These are phyloP conservation scores for Chrysolina americana DNA, from an alignment of 2,888 invertebrate genomes.

Conservation along the genomic window DNA sequence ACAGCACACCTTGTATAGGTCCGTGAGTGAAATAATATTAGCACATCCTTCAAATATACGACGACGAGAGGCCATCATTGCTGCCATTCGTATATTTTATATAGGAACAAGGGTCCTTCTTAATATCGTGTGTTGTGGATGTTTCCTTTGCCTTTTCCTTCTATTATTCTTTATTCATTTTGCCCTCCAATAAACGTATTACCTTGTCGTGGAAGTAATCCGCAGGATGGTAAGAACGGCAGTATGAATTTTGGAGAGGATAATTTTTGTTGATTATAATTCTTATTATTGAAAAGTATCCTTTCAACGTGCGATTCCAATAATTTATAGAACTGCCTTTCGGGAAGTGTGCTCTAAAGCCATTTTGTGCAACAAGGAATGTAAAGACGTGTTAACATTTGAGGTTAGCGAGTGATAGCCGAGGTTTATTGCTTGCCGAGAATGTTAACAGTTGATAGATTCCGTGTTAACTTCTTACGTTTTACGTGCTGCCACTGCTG, in stretches of 20 bases:
- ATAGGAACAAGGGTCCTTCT: slow-evolving; percentile 46
- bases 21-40: slow-evolving; percentile 66
- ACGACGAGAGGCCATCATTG: slow-evolving; percentile 17
- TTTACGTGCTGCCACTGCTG: too few species aligned
- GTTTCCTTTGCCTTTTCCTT: slow-evolving; percentile 44
- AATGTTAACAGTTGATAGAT: too few species aligned
- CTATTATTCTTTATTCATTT: slow-evolving; percentile 62
- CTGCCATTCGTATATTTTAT: slow-evolving; percentile 36
- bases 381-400: too few species aligned
- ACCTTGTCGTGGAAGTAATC: slow-evolving; percentile 57
- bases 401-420: too few species aligned
- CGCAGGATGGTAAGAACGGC: slow-evolving; percentile 14
- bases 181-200: slow-evolving; percentile 61
- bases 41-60: slow-evolving; percentile 53
- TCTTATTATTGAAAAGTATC: not conserved
- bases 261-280: not conserved
- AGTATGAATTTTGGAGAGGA: not conserved
- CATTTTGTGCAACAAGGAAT: too few species aligned
- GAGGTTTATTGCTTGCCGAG: too few species aligned
- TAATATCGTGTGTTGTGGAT: slow-evolving; percentile 59
- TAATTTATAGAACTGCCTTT: too few species aligned
- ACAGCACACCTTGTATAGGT: slow-evolving; percentile 63
- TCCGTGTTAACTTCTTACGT: too few species aligned
- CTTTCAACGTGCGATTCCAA: too few species aligned
- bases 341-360: too few species aligned